Percentiles rank a stretch among this genome's conserved stretches.
Conservation (phyloP, 2,888 invertebrate species). For the Conus canariensis region DNA sequence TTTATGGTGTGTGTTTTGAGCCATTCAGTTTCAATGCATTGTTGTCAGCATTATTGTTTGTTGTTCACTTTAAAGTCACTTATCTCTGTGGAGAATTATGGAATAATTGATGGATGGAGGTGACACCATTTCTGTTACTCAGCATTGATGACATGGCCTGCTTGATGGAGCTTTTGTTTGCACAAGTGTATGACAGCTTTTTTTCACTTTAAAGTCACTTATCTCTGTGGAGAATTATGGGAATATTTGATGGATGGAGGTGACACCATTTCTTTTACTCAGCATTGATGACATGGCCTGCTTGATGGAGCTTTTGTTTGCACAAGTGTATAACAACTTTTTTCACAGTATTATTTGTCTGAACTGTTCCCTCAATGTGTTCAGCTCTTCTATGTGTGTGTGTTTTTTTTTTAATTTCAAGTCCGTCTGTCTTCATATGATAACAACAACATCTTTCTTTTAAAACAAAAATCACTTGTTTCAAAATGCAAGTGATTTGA, state of each 20-base stretch:
- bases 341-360: neutral
- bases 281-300: neutral
- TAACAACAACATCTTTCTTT: neutral
- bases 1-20: neutral
- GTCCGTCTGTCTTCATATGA: neutral
- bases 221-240: neutral
- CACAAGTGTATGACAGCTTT: neutral
- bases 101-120: neutral
- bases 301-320: neutral
- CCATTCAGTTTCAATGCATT: neutral
- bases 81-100: neutral
- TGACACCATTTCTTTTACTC: neutral
- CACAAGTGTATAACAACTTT: neutral
- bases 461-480: neutral
- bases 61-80: neutral
- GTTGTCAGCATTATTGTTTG: neutral
- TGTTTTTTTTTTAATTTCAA: neutral
- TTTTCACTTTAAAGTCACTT: neutral
- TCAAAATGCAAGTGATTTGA: neutral
- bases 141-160: neutral
- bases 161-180: neutral
- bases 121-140: neutral
- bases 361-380: constrained; percentile 16
- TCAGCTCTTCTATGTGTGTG: neutral
- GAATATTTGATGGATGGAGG: neutral